Percentiles rank a stretch among this genome's conserved stretches.
Conservation (phyloP, 1,140 invertebrate genomes). For the Formica exsecta region DNA sequence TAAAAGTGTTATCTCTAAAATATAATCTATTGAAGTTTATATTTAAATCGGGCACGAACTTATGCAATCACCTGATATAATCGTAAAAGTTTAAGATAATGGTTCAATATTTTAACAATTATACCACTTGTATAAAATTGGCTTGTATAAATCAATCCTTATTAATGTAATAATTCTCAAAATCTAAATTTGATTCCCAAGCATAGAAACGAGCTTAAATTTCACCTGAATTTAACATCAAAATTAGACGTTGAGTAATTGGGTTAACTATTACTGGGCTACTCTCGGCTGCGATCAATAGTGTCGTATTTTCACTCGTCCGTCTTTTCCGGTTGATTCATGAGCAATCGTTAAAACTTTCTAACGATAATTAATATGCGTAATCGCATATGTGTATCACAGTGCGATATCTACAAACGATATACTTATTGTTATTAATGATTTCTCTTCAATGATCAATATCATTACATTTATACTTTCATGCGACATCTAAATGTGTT, state of each 20-base stretch:
- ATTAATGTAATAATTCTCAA: slow-evolving; percentile 38
- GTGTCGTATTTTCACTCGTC: slow-evolving; percentile 78
- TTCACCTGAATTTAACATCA: slow-evolving; percentile 15
- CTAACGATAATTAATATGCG: slow-evolving; percentile 79
- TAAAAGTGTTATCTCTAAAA: too few relatives aligned
- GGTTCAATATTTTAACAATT: slow-evolving; percentile 9
- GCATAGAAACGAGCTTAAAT: slow-evolving; percentile 28
- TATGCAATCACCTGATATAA: too few relatives aligned
- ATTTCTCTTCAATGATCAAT: slow-evolving; percentile 2
- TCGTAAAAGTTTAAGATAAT: background rate
- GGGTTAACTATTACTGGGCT: slow-evolving; percentile 55
- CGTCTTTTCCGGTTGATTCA: slow-evolving; percentile 78
- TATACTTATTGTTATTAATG: slow-evolving; percentile 25
- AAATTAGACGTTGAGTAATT: slow-evolving; percentile 43
- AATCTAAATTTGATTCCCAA: slow-evolving; percentile 1
- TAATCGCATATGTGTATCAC: slow-evolving; percentile 35
- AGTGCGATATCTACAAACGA: slow-evolving; percentile 14
- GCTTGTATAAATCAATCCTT: background rate
- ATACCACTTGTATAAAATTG: too few relatives aligned
- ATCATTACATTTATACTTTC: background rate
- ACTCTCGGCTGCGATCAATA: slow-evolving; percentile 65
- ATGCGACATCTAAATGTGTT: too few relatives aligned
- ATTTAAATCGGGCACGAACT: too few relatives aligned
- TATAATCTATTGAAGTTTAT: too few relatives aligned
- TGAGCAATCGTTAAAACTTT: slow-evolving; percentile 83